A percentile compares a stretch with the other conserved stretches of the same genome.
Conservation (phyloP, 64 coral and sea anemone species). For the Pocillopora verrucosa region DNA sequence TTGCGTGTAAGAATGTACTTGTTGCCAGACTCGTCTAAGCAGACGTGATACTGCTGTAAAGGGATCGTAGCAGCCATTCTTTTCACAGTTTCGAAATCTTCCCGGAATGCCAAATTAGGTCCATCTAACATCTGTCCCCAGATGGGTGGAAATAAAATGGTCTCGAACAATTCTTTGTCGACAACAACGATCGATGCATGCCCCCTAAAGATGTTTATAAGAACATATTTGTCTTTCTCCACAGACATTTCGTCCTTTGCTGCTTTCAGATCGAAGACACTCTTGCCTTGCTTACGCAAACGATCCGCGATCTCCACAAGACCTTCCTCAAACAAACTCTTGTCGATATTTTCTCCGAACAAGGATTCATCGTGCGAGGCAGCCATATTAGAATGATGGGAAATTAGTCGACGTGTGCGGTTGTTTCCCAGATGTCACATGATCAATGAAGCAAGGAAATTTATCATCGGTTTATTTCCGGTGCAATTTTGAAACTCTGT, state of each 20-base stretch:
- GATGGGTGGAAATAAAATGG: constrained; percentile 25
- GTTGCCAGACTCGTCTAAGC: not conserved
- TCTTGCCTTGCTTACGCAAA: constrained; percentile 22
- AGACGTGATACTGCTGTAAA: constrained; percentile 43
- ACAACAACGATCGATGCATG: constrained; percentile 51
- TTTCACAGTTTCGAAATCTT: constrained; percentile 21
- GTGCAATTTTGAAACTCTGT: too few relatives aligned
- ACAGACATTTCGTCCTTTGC: constrained; percentile 25
- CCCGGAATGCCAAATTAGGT: not conserved
- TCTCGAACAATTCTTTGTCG: constrained; percentile 49
- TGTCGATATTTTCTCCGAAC: constrained; percentile 53
- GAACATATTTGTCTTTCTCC: constrained; percentile 47
- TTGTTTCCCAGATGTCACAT: too few relatives aligned
- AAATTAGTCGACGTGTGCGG: too few relatives aligned
- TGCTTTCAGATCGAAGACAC: constrained; percentile 36
- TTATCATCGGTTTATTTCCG: too few relatives aligned
- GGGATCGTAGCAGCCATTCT: constrained; percentile 39
- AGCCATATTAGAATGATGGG: too few relatives aligned
- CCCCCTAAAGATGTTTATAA: constrained; percentile 34
- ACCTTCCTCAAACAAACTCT: constrained; percentile 46
- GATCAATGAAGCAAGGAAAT: too few relatives aligned
- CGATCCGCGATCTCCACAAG: constrained; percentile 8
- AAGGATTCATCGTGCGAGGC: not conserved
- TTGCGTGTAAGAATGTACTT: constrained; percentile 24
- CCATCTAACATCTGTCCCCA: constrained; percentile 51